Evolutionary conservation across 2,113 vertebrate species (phyloP).

Genomic region (Edolisoma coerulescens): DNA sequence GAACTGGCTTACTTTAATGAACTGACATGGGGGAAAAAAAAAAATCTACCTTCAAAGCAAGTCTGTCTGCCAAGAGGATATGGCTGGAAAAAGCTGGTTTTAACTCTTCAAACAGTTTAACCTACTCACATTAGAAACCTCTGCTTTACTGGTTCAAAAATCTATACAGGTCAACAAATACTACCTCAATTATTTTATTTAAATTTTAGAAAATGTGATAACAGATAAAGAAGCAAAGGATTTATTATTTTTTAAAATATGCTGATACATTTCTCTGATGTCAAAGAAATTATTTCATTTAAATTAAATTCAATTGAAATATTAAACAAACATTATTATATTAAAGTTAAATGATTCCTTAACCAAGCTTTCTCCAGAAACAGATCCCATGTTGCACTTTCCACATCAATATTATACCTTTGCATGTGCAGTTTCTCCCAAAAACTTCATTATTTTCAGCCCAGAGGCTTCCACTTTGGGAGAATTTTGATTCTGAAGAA

Average conservation of each 20-base stretch:
- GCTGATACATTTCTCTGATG: not conserved
- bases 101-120: not conserved
- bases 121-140: not conserved
- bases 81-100: not conserved
- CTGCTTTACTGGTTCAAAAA: not conserved
- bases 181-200: not conserved
- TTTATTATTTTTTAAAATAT: not conserved
- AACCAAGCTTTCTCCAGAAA: not conserved
- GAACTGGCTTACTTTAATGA: not conserved
- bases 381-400: not conserved
- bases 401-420: not conserved
- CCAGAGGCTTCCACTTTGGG: not conserved
- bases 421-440: not conserved
- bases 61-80: not conserved
- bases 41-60: not conserved
- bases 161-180: not conserved
- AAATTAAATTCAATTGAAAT: not conserved
- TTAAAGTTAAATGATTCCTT: not conserved
- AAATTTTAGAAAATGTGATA: not conserved
- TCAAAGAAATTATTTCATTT: not conserved
- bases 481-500: not conserved
- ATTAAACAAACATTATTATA: not conserved
- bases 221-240: not conserved
- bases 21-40: not conserved
- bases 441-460: not conserved